These are phyloP conservation scores for Drosophila murphyi DNA, from an alignment of 1,140 invertebrate genomes.

Conservation along the genomic window DNA sequence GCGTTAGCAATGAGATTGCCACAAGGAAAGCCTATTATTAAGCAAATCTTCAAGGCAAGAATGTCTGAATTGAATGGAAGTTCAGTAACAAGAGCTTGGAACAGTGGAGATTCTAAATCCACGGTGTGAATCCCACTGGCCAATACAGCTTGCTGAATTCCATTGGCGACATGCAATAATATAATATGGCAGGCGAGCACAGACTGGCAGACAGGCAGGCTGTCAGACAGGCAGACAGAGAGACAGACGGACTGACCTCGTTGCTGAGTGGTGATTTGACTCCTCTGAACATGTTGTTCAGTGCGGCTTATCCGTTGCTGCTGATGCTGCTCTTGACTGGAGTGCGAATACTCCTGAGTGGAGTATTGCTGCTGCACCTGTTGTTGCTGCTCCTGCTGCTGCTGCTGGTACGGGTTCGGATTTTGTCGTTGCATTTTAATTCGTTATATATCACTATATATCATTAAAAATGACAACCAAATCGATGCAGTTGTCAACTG, in stretches of 20 bases:
- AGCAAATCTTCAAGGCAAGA: constrained; percentile 4
- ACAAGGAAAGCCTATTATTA: constrained; percentile 19
- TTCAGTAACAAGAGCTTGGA: constrained; percentile 51
- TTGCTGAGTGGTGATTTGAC: constrained; percentile 91
- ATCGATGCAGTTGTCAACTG: constrained; percentile 76
- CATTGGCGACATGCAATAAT: constrained; percentile 7
- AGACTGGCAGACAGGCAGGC: neutral
- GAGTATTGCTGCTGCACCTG: constrained; percentile 86
- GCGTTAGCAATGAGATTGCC: neutral
- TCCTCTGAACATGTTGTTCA: constrained; percentile 89
- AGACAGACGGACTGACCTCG: constrained; percentile 87
- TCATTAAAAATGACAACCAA: constrained; percentile 84
- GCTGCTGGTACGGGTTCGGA: constrained; percentile 84
- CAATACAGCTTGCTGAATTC: constrained; percentile 41
- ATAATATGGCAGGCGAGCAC: constrained; percentile 27
- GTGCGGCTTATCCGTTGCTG: constrained; percentile 89
- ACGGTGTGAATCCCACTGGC: constrained; percentile 76
- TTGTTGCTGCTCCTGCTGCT: constrained; percentile 83
- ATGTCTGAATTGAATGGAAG: constrained; percentile 23
- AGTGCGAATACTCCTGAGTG: constrained; percentile 81
- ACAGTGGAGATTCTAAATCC: constrained; percentile 71
- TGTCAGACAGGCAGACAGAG: neutral
- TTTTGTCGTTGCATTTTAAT: constrained; percentile 84
- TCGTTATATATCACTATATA: constrained; percentile 84
- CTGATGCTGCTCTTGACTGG: constrained; percentile 84